Percentiles rank a stretch among this genome's conserved stretches.
Conservation (phyloP, 1,140 invertebrate species). For the Drosophila jambulina region DNA sequence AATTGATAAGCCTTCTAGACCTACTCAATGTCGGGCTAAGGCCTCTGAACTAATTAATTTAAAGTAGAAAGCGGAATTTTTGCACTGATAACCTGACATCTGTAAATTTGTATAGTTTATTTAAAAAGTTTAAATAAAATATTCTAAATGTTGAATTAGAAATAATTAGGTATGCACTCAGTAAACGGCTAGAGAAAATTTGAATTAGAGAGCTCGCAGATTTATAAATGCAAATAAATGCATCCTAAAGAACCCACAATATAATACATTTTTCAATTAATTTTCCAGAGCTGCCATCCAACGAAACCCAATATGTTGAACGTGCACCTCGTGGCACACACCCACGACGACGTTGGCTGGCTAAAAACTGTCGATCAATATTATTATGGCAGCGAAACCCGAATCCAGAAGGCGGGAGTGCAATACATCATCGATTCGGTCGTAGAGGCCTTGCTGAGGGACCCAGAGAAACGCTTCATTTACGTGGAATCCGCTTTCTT, state of each 20-base stretch:
- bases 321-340: conserved; percentile 93
- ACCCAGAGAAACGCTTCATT: conserved; percentile 90
- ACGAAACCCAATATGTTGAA: conserved; percentile 86
- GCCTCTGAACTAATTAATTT: neutral
- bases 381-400: conserved; percentile 86
- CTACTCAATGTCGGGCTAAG: neutral
- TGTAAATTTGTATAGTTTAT: neutral
- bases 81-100: neutral
- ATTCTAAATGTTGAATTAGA: neutral
- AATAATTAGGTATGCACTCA: neutral
- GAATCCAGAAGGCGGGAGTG: conserved; percentile 92
- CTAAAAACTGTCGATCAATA: conserved; percentile 95
- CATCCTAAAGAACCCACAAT: neutral
- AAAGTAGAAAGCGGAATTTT: neutral
- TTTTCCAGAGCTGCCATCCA: conserved; percentile 64
- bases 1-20: neutral
- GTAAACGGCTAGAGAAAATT: neutral
- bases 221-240: neutral
- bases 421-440: conserved; percentile 97
- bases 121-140: too few species aligned
- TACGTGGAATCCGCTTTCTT: conserved; percentile 95
- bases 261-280: neutral
- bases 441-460: conserved; percentile 90
- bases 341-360: conserved; percentile 97
- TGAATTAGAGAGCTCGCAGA: neutral